Percentiles rank a stretch among this genome's conserved stretches.
Evolutionary conservation across 2,888 invertebrate species (phyloP).

Genomic region (Acanthoscelides obtectus): DNA sequence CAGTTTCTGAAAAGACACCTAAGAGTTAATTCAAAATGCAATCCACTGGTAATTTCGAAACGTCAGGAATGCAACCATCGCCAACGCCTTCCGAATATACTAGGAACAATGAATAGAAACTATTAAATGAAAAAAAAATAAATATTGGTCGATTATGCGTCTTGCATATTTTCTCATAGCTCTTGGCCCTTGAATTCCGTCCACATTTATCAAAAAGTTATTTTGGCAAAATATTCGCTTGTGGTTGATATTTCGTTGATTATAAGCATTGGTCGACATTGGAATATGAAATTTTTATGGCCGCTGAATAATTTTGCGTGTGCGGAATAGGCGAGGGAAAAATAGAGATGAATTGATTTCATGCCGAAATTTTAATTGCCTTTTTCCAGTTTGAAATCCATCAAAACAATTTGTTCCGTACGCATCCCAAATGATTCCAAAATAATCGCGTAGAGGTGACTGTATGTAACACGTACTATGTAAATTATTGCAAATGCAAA

Average conservation of each 20-base stretch:
- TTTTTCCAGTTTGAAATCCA: neutral
- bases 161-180: no score
- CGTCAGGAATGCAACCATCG: no score
- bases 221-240: neutral
- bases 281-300: neutral
- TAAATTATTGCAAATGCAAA: no score
- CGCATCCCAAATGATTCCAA: neutral
- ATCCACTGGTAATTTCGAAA: no score
- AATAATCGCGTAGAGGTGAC: neutral
- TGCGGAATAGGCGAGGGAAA: neutral
- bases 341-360: neutral
- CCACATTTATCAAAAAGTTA: neutral
- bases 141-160: no score
- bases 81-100: no score
- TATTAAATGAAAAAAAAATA: no score
- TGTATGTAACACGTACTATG: no score
- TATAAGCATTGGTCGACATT: neutral
- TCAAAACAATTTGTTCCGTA: neutral
- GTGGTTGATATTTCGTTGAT: neutral
- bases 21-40: no score
- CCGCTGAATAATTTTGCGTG: neutral
- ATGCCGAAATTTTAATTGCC: neutral
- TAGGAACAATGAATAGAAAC: no score
- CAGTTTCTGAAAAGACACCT: no score
- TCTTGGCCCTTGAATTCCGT: no score